Evolutionary conservation across 2,888 invertebrate genomes (phyloP), one percentile per base, ranked within the genome.

Genomic region (Drosophila kuntzei): DNA sequence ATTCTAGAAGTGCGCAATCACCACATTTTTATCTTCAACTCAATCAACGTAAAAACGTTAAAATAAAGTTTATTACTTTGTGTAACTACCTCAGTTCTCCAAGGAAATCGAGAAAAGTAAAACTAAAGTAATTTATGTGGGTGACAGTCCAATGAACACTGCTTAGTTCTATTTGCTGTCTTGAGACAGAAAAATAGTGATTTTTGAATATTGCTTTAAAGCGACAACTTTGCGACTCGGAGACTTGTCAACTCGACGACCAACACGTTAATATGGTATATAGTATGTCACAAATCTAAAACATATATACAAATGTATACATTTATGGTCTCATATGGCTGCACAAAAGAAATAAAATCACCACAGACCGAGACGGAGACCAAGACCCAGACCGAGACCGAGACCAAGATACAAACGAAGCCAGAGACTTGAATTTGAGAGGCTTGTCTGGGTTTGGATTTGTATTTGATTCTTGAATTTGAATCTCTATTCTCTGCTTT

Each of bases 121-220:
- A 39, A 16, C 49, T 37, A 12, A 37, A 39, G 58, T 77, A 66
- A 79, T 72, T 80, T 74, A 87, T 87, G 87, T 80, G 78, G 84
- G 80, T 87, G 76, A 63, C 75, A 69, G 50, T 53, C 29, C 41
- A 55, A 44, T 50, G 67, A 58, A 61, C 76, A 70, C 64, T 70
- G 66, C 27, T 37, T 2, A 18, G 27, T 12, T 59, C 60, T 41
- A 41, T 55, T 14, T 46, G 25, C 53, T 41, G 53, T 18, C 8
- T 58, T 54, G 1, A 22, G 27, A 9, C 80, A 65, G 64, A 51
- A 53, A 39, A 83, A 68, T 68, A 71, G 60, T 64, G 74, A 75
- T 78, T 75, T 75, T 66, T 71, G 46, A 69, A 68, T 73, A 76
- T 65, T 62, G 44, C 54, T 67, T 59, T 51, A 54, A 27, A 41